Conservation (phyloP, 64 coral and sea anemone genomes). For the Cladopsammia gracilis region DNA sequence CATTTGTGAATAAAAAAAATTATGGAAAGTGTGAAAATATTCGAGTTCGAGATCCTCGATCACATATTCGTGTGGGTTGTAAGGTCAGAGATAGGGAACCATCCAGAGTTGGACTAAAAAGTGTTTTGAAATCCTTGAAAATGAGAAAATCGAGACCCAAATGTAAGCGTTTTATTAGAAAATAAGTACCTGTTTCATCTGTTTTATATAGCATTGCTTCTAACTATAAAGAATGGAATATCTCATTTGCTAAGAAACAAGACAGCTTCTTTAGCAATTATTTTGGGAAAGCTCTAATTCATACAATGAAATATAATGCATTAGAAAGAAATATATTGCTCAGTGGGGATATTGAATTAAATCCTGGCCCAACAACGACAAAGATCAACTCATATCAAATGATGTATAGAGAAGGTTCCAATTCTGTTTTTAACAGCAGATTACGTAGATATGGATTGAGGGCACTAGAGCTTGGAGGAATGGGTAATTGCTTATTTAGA, state of each 20-base stretch:
- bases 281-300: conserved; percentile 17
- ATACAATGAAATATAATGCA: conserved; percentile 20
- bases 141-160: conserved; percentile 59
- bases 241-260: conserved; percentile 50
- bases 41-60: conserved; percentile 69
- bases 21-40: conserved; percentile 71
- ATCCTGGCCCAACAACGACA: conserved; percentile 56
- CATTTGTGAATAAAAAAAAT: conserved; percentile 70
- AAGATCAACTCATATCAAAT: not conserved
- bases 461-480: conserved; percentile 72
- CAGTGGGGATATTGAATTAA: conserved; percentile 54
- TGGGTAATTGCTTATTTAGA: conserved; percentile 72
- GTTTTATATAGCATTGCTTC: conserved; percentile 56
- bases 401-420: not conserved
- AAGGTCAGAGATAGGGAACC: too few relatives aligned
- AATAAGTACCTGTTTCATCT: conserved; percentile 57
- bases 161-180: conserved; percentile 45
- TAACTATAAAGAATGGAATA: conserved; percentile 68
- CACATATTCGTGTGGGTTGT: conserved; percentile 43
- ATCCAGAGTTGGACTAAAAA: conserved; percentile 37
- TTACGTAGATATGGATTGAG: conserved; percentile 53
- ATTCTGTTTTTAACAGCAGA: conserved; percentile 60
- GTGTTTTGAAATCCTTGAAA: conserved; percentile 55
- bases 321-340: conserved; percentile 19
- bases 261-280: conserved; percentile 60